Conservation (phyloP, 1,140 invertebrate species). For the Pseudomyrmex concolor region DNA sequence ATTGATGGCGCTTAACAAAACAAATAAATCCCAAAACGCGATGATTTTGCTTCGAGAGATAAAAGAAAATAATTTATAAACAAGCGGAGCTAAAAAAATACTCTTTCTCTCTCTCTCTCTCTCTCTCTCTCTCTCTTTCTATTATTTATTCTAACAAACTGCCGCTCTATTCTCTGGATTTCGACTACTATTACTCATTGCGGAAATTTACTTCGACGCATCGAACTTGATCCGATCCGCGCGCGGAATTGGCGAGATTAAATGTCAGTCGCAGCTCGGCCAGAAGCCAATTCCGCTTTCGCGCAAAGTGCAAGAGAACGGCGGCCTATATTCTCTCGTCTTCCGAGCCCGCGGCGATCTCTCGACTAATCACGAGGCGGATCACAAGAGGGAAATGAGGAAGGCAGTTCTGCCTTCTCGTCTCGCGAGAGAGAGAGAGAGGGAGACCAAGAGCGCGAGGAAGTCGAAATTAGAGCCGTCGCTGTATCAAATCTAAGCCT, state of each 20-base stretch:
- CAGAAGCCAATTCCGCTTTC: constrained; percentile 54
- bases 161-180: neutral
- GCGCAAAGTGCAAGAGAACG: constrained; percentile 22
- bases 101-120: too few relatives aligned
- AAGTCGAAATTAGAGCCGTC: constrained; percentile 61
- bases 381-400: constrained; percentile 5
- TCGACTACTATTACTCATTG: neutral
- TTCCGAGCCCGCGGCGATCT: constrained; percentile 54
- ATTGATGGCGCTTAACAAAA: constrained; percentile 16
- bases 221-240: constrained; percentile 27
- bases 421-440: constrained; percentile 23
- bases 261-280: constrained; percentile 64
- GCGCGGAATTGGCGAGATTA: constrained; percentile 60
- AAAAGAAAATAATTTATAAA: neutral
- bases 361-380: constrained; percentile 58
- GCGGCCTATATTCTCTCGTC: constrained; percentile 28
- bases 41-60: neutral
- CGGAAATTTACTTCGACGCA: constrained; percentile 10
- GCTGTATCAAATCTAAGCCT: constrained; percentile 72
- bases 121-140: too few relatives aligned
- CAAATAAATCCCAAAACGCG: neutral
- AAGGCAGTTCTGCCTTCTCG: neutral
- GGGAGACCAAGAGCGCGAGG: neutral
- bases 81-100: neutral
- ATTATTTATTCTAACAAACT: too few relatives aligned